Conservation (phyloP, 1,140 invertebrate species). For the Notospermus geniculatus region DNA sequence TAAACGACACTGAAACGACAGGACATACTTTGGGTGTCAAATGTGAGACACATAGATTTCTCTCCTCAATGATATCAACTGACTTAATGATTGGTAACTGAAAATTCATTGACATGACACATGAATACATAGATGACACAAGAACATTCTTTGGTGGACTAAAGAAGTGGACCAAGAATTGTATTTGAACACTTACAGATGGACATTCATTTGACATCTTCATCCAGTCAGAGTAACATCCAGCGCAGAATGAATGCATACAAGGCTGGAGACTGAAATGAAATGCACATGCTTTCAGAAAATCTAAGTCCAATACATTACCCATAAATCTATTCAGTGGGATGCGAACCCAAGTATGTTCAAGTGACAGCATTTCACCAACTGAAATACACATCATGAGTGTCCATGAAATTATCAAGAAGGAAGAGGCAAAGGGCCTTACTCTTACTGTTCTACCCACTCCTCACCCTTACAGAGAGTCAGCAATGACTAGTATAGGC, state of each 20-base stretch:
- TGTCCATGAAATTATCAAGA: too few species aligned
- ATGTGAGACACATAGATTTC: not conserved
- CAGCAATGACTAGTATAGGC: too few species aligned
- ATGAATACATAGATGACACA: too few species aligned
- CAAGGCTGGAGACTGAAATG: slow-evolving; percentile 50
- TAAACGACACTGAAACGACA: slow-evolving; percentile 43
- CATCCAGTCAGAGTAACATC: slow-evolving; percentile 55
- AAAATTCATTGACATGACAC: not conserved
- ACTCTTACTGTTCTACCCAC: too few species aligned
- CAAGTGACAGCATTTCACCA: too few species aligned
- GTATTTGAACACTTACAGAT: slow-evolving; percentile 35
- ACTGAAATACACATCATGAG: too few species aligned
- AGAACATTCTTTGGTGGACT: not conserved
- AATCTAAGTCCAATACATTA: too few species aligned
- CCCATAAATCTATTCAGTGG: too few species aligned
- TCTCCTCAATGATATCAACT: slow-evolving; percentile 3
- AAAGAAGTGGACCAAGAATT: not conserved
- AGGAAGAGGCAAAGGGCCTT: too few species aligned
- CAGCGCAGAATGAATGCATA: slow-evolving; percentile 52
- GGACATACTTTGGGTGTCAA: too few species aligned
- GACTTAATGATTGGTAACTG: not conserved
- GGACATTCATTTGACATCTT: slow-evolving; percentile 47
- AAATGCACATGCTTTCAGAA: slow-evolving; percentile 9
- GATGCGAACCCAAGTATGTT: too few species aligned
- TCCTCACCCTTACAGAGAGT: too few species aligned